phyloP scores from a whole-genome alignment of 2,113 vertebrate genomes.

The Hemiprocne comata region DNA sequence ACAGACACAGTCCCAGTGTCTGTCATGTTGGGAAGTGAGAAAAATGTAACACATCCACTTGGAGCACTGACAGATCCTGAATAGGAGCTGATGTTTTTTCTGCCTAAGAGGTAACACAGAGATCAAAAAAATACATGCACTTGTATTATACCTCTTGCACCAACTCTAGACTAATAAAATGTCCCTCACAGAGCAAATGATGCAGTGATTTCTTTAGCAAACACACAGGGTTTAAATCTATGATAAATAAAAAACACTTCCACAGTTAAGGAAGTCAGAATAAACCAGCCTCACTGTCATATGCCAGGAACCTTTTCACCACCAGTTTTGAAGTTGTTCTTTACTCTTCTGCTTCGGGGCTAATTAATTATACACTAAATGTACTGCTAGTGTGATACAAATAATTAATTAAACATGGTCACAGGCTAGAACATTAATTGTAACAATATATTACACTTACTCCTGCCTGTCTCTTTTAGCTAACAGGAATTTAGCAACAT shows the following conservation, averaged over 20 bases:
- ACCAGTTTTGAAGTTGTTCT: not conserved
- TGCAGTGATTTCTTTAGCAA: not conserved
- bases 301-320: not conserved
- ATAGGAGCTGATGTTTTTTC: slow-evolving; percentile 31
- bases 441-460: slow-evolving; percentile 42
- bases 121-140: not conserved
- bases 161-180: not conserved
- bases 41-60: slow-evolving; percentile 62
- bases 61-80: slow-evolving; percentile 54
- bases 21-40: slow-evolving; percentile 62
- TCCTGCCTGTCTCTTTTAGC: slow-evolving; percentile 17
- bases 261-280: not conserved
- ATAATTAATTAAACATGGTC: slow-evolving; percentile 59
- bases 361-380: slow-evolving; percentile 59
- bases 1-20: slow-evolving; percentile 51
- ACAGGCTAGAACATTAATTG: slow-evolving; percentile 39
- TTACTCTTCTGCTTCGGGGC: not conserved
- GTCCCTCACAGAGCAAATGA: not conserved
- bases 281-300: not conserved
- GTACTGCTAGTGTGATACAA: slow-evolving; percentile 41
- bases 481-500: not conserved
- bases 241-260: not conserved
- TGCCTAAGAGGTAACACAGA: slow-evolving; percentile 19
- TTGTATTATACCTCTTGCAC: not conserved
- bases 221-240: not conserved